Conservation (phyloP, 2,888 invertebrate species). For the Yponomeuta cagnagella region DNA sequence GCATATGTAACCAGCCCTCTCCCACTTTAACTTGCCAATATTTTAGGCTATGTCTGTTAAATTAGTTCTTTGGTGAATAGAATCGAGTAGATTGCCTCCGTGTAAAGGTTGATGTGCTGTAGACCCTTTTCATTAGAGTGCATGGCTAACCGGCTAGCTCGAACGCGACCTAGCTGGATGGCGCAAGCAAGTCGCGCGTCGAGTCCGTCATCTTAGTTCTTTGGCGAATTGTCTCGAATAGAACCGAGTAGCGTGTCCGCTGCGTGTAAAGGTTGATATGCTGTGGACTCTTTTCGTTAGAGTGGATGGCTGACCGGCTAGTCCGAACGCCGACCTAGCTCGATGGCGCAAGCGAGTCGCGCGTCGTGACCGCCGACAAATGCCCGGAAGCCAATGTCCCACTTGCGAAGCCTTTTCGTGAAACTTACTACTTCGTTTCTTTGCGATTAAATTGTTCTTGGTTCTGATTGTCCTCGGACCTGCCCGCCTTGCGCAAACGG, state of each 20-base stretch:
- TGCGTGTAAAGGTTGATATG: too few relatives aligned
- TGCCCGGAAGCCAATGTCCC: slow-evolving; percentile 62
- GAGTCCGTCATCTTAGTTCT: slow-evolving; percentile 28
- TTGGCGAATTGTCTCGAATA: too few relatives aligned
- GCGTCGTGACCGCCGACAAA: slow-evolving; percentile 57
- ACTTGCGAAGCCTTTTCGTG: slow-evolving; percentile 54
- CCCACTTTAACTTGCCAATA: too few relatives aligned
- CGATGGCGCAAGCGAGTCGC: slow-evolving; percentile 42
- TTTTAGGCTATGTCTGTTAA: too few relatives aligned
- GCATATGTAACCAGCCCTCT: too few relatives aligned
- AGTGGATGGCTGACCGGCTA: not conserved
- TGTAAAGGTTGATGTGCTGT: too few relatives aligned
- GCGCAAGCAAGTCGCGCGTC: slow-evolving; percentile 46
- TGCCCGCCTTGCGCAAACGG: slow-evolving; percentile 7
- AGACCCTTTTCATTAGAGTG: too few relatives aligned
- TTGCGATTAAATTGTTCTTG: slow-evolving; percentile 17
- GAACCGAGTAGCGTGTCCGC: too few relatives aligned
- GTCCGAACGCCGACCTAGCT: not conserved
- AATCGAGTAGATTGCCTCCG: too few relatives aligned
- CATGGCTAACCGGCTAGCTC: too few relatives aligned
- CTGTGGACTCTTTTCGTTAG: too few relatives aligned
- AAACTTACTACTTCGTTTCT: slow-evolving; percentile 21
- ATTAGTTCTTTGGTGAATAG: too few relatives aligned
- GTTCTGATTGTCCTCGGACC: slow-evolving; percentile 17
- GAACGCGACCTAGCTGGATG: slow-evolving; percentile 23